Evolutionary conservation across 2,888 invertebrate species (phyloP), one percentile per base, ranked within the genome.

Genomic region (Panorpa germanica): DNA sequence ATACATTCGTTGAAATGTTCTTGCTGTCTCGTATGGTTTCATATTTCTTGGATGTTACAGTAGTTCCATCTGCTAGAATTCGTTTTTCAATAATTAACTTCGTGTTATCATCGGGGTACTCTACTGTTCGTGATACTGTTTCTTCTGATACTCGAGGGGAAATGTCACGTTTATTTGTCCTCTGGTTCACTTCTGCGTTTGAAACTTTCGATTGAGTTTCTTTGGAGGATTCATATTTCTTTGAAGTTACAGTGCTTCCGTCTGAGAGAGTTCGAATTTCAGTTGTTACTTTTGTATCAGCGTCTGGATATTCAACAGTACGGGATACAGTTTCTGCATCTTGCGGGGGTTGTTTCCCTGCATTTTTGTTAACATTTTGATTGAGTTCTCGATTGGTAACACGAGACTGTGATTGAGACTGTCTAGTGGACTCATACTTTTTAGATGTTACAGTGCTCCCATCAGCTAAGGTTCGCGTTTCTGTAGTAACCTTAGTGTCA

Each of bases 401-500:
- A n/a, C n/a, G n/a, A n/a, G n/a, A n/a, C n/a, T n/a, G n/a, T n/a
- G n/a, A n/a, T n/a, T n/a, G n/a, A n/a, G n/a, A n/a, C n/a, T n/a
- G n/a, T n/a, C n/a, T n/a, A n/a, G n/a, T n/a, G n/a, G n/a, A n/a
- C n/a, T 74, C 73, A 20, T 70, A 66, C 24, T 64, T 62, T 12
- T 71, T 72, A 35, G 70, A 72, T n/a, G 70, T 73, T 2, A 73
- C 65, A 24, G 61, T 61, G 3, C 68, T 68, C n/a, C 74, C 75
- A 43, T 71, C 73, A 2, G 68, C 65, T 24, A 72, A 49, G 27
- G 66, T 64, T 39, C 69, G 64, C 1, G 70, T 74, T 41, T 75
- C 74, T 9, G 67, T 67, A 5, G 67, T 62, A 37, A 70, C 63
- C 52, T 67, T 65, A 24, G 72, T 69, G 48, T 66, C 66, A 34